Percentiles rank a stretch among this genome's conserved stretches.
These are phyloP conservation scores for Intellagama lesueurii DNA, from an alignment of 2,797 vertebrate genomes.

Conservation along the genomic window DNA sequence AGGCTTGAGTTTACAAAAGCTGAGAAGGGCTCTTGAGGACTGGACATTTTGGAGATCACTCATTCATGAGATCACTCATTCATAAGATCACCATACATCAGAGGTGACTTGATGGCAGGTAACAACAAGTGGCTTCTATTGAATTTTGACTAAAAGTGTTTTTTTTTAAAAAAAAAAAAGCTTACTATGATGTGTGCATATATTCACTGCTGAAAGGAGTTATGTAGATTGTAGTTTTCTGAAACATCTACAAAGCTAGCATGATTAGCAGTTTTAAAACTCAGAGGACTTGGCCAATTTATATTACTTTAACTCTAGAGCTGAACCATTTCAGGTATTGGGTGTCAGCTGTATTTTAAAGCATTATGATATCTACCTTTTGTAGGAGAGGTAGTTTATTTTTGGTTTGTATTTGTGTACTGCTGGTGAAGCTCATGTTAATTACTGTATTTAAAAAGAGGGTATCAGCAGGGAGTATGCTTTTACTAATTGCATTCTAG, in stretches of 20 bases:
- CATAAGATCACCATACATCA: too few species aligned
- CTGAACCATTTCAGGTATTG: conserved; percentile 64
- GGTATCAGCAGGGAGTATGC: conserved; percentile 23
- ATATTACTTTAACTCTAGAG: conserved; percentile 55
- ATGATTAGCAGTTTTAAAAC: conserved; percentile 66
- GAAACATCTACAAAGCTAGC: conserved; percentile 59
- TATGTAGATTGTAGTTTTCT: conserved; percentile 66
- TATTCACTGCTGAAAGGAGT: conserved; percentile 60
- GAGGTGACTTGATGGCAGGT: too few species aligned
- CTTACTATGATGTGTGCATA: conserved; percentile 44
- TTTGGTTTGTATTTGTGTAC: conserved; percentile 50
- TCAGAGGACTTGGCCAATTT: conserved; percentile 62
- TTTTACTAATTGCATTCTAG: conserved; percentile 53
- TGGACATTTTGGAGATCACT: too few species aligned
- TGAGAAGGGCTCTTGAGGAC: too few species aligned
- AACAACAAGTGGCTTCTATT: too few species aligned
- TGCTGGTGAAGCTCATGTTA: conserved; percentile 46
- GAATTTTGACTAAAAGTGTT: too few species aligned
- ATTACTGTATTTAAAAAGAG: conserved; percentile 38
- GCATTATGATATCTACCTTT: conserved; percentile 31
- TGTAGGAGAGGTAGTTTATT: conserved; percentile 54
- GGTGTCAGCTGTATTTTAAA: conserved; percentile 63
- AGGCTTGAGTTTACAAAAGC: too few species aligned
- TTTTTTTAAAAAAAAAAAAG: too few species aligned
- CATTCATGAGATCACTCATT: too few species aligned